Evolutionary conservation across 2,797 vertebrate genomes (phyloP), one percentile per base, ranked within the genome.

Genomic region (Mionectes olivaceus): DNA sequence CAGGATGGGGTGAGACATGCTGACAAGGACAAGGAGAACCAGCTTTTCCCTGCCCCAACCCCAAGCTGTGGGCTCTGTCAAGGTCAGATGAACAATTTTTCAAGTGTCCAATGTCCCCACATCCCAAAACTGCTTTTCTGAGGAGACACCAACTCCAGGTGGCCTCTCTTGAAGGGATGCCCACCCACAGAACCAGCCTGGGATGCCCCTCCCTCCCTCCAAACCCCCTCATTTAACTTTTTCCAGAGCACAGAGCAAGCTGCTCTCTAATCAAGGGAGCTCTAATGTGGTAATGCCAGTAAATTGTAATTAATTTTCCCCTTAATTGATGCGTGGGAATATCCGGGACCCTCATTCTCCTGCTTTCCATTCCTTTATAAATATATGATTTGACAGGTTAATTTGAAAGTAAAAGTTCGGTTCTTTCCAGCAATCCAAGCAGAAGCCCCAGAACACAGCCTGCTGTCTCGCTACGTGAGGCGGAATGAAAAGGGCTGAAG

Each of bases 361-460:
- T 97, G 88, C 96, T 92, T 97, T 96, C 96, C 88, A 82, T 83
- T 97, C 92, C 95, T 95, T 96, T 96, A 97, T 96, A 97, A 97
- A 97, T 97, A 97, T 95, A 94, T 71, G 96, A 97, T 95, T 96
- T 98, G 98, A 97, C 98, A 98, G 97, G 98, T 98, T 98, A 98
- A 98, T 98, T 97, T 97, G 97, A 96, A 97, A 97, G 97, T 93
- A 97, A 97, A 98, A 97, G 97, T 97, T 94, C 5, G 92, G 96
- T 96, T 98, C 97, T 97, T 97, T 94, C 92, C 97, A 97, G 71
- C 93, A 96, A 97, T 96, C 95, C 96, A 96, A 95, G 96, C 96
- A 97, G 96, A 97, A 98, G 95, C 95, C 94, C 85, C 82, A 71
- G 96, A 93, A 97, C 83, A 68, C 87, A 95, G 94, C 82, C 56